phyloP scores from a whole-genome alignment of 2,797 vertebrate genomes.

The Argyrosomus regius region DNA sequence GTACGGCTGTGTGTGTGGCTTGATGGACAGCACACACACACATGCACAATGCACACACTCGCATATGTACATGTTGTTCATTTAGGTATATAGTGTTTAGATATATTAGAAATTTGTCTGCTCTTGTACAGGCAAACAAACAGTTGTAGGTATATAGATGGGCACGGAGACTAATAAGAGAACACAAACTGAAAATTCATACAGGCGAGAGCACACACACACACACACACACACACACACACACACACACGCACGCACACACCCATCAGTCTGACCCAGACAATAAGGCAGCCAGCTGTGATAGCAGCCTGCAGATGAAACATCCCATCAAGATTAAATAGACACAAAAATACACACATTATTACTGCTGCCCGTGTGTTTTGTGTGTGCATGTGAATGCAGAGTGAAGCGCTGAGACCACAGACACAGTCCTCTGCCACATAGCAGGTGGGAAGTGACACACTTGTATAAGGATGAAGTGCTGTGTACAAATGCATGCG shows the following conservation, averaged over 20 bases:
- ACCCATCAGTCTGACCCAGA: conserved; percentile 93
- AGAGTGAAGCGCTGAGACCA: conserved; percentile 36
- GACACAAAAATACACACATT: conserved; percentile 88
- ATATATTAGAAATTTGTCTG: conserved; percentile 8
- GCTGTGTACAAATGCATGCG: conserved; percentile 17
- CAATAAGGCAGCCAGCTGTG: conserved; percentile 95
- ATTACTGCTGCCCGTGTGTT: conserved; percentile 61
- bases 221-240: conserved; percentile 77
- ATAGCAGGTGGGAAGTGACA: conserved; percentile 53
- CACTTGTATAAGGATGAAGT: conserved; percentile 36
- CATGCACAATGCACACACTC: conserved; percentile 35
- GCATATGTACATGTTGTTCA: conserved; percentile 39
- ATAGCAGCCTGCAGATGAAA: conserved; percentile 98
- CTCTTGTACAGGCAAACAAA: conserved; percentile 38
- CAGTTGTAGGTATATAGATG: conserved; percentile 14
- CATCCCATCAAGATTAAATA: conserved; percentile 92
- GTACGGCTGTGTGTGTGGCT: conserved; percentile 82
- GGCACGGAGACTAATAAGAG: conserved; percentile 4
- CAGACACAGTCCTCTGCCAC: conserved; percentile 12
- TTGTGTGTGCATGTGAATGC: conserved; percentile 13
- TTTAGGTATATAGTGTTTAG: conserved; percentile 10
- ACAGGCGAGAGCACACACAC: conserved; percentile 2
- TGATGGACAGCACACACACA: conserved; percentile 72
- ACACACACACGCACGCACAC: conserved; percentile 73
- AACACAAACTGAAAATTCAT: conserved; percentile 7